phyloP scores from a whole-genome alignment of 2,888 invertebrate species.

The Branchinecta sandiegonensis region DNA sequence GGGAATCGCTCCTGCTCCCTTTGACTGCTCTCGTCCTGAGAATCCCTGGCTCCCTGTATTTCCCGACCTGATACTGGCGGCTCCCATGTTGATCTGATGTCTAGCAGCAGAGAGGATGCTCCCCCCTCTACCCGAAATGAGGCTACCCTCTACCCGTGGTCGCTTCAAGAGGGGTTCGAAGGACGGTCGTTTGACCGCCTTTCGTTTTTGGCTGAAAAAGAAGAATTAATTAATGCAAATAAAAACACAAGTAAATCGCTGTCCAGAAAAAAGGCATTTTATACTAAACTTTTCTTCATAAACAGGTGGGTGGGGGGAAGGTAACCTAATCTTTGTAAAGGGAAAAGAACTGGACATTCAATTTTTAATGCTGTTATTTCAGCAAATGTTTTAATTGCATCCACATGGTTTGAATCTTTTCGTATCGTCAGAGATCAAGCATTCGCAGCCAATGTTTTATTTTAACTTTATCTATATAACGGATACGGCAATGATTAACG shows the following conservation, averaged over 20 bases:
- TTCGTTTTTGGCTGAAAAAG: not conserved
- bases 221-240: not conserved
- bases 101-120: not conserved
- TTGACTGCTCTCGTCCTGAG: not conserved
- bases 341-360: too few species aligned
- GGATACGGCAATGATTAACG: too few species aligned
- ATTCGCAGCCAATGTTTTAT: too few species aligned
- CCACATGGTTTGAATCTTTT: too few species aligned
- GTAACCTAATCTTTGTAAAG: too few species aligned
- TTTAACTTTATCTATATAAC: too few species aligned
- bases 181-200: not conserved
- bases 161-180: not conserved
- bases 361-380: too few species aligned
- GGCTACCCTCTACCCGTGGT: conserved; percentile 7
- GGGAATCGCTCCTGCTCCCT: not conserved
- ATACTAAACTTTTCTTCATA: too few species aligned
- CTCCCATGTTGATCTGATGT: conserved; percentile 1
- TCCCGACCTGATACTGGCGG: not conserved
- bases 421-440: too few species aligned
- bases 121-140: conserved; percentile 8
- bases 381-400: too few species aligned
- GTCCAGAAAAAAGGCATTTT: too few species aligned
- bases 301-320: too few species aligned
- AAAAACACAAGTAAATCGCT: not conserved
- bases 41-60: not conserved